Conservation (phyloP, 2,113 vertebrate species). For the Albula goreensis region DNA sequence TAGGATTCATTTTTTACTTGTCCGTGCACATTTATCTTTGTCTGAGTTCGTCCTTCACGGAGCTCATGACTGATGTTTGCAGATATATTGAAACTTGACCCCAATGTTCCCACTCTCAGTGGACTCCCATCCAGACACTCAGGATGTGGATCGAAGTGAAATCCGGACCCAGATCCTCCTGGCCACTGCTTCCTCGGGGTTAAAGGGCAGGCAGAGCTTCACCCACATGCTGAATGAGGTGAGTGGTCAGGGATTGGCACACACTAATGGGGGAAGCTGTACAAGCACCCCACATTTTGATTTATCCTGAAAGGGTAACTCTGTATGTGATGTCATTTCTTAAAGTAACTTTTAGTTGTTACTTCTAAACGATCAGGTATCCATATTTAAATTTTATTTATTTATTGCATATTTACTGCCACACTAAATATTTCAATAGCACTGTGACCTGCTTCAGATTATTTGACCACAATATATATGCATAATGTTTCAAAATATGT, state of each 20-base stretch:
- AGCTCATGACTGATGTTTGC: background rate
- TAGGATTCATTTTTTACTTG: background rate
- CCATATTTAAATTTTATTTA: too few relatives aligned
- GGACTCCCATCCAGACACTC: constrained; percentile 82
- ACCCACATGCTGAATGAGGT: constrained; percentile 77
- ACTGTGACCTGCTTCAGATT: too few relatives aligned
- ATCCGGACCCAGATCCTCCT: constrained; percentile 85
- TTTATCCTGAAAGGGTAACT: background rate
- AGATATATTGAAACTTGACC: background rate
- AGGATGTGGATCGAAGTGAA: constrained; percentile 79
- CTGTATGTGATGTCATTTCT: too few relatives aligned
- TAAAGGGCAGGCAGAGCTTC: constrained; percentile 67
- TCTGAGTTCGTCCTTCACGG: background rate
- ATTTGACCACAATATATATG: too few relatives aligned
- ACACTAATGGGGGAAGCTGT: background rate
- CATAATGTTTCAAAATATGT: too few relatives aligned
- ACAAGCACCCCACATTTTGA: background rate
- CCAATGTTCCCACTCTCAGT: constrained; percentile 55
- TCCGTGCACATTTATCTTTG: background rate
- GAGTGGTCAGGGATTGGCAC: constrained; percentile 19
- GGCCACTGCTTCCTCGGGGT: constrained; percentile 74
- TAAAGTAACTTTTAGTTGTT: too few relatives aligned
- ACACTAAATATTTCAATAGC: too few relatives aligned
- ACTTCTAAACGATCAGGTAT: too few relatives aligned
- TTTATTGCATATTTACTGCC: too few relatives aligned